Percentiles rank a stretch among this genome's conserved stretches.
Evolutionary conservation across 2,113 vertebrate species (phyloP).

Genomic region (Echinops telfairi): DNA sequence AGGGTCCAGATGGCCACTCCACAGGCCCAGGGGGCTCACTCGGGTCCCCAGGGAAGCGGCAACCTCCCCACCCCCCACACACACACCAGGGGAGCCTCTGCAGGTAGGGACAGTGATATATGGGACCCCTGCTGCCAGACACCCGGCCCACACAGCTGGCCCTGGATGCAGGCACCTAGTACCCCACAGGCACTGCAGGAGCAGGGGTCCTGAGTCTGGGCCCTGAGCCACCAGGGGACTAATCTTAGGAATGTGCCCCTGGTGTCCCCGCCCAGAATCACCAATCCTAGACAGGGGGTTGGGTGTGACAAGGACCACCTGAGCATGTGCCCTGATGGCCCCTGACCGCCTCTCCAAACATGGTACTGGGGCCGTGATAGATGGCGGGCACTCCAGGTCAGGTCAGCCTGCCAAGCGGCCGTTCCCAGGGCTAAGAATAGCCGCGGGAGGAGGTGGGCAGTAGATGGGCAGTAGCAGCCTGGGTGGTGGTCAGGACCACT

Average conservation of each 20-base stretch:
- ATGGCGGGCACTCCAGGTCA: background rate
- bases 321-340: background rate
- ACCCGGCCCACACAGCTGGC: rapidly evolving
- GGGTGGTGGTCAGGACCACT: no score
- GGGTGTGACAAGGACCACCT: background rate
- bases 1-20: background rate
- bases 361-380: background rate
- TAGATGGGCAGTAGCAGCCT: no score
- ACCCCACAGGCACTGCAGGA: background rate
- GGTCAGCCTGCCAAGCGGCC: background rate
- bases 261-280: rapidly evolving
- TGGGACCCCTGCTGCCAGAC: rapidly evolving
- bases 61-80: rapidly evolving
- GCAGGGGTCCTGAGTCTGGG: background rate
- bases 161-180: background rate
- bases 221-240: background rate
- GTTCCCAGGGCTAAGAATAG: conserved; percentile 44
- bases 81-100: background rate
- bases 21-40: background rate
- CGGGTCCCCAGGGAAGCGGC: background rate
- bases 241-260: background rate
- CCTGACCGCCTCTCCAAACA: background rate
- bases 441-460: background rate
- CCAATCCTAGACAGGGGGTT: background rate
- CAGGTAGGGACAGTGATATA: rapidly evolving